A percentile compares a stretch with the other conserved stretches of the same genome.
Evolutionary conservation across 2,113 vertebrate genomes (phyloP).

Genomic region (Dicaeum eximium): DNA sequence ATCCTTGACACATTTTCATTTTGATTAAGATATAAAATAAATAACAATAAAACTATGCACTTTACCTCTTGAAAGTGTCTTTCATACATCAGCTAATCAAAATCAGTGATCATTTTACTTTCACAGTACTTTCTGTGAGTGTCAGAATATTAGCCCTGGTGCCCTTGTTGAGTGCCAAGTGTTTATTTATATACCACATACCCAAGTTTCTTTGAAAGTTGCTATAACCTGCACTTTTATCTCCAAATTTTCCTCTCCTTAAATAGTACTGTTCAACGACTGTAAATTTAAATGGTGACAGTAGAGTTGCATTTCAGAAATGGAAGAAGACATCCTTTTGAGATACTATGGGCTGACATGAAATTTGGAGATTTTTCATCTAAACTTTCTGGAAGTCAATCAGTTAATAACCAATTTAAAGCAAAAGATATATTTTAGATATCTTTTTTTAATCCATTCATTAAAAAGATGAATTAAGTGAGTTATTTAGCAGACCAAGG

Average conservation of each 20-base stretch:
- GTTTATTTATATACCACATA: not conserved
- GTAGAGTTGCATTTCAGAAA: not conserved
- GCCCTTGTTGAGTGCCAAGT: not conserved
- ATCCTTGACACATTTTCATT: not conserved
- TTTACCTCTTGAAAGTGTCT: not conserved
- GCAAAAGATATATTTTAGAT: accelerated
- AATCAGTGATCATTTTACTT: not conserved
- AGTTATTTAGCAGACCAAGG: not conserved
- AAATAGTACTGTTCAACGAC: not conserved
- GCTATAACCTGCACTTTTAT: not conserved
- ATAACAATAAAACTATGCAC: not conserved
- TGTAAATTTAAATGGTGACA: not conserved
- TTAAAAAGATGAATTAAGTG: not conserved
- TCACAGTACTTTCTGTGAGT: not conserved
- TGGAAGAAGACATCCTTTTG: not conserved
- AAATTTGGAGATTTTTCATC: not conserved
- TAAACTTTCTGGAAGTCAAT: not conserved
- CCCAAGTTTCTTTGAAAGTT: not conserved
- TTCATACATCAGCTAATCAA: not conserved
- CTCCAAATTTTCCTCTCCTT: not conserved
- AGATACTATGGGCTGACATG: not conserved
- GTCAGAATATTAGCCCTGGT: not conserved
- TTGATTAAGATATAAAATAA: not conserved
- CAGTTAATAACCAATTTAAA: not conserved
- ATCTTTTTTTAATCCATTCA: not conserved